Evolutionary conservation across 2,797 vertebrate genomes (phyloP), one percentile per base, ranked within the genome.

Genomic region (Cyclopterus lumpus): DNA sequence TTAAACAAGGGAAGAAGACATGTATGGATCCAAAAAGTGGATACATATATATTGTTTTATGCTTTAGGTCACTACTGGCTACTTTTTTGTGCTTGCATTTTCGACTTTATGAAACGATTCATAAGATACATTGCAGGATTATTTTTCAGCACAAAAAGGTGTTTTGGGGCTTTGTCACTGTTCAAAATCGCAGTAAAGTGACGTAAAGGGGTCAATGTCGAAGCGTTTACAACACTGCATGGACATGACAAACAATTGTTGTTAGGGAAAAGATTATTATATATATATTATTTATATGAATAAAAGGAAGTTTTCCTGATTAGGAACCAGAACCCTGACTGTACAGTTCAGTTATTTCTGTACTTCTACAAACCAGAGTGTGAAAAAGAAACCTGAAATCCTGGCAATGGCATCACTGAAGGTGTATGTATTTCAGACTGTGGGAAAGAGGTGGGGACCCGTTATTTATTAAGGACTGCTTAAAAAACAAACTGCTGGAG

Each of bases 401-500:
- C 16, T 59, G 64, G n/a, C 9, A 1, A 71, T 55, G 26, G 30
- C 54, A 81, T 73, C 75, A 80, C 16, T 79, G 10, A 80, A 71
- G 71, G 75, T 28, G 7, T 58, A 36, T 77, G 61, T 81, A 59
- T 54, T 71, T 84, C 67, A 76, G 32, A 49, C 20, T 26, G 44
- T 61, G 48, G 16, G 66, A 64, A 59, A 58, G 15, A 67, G 40
- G 61, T 42, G 46, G 40, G 53, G 70, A 81, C 26, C 12, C 51
- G 72, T 69, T 73, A 74, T 88, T 87, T 86, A 83, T 84, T 84
- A 84, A 79, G 63, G 15, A 51, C 30, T 79, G 48, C n/a, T 75
- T 69, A 18, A 79, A 90, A 93, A 87, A 80, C 61, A 72, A 91
- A 86, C 76, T 49, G 38, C 73, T 42, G 59, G 75, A 89, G 71